These are phyloP conservation scores for Strix uralensis DNA, from an alignment of 2,113 vertebrate species.

Conservation along the genomic window DNA sequence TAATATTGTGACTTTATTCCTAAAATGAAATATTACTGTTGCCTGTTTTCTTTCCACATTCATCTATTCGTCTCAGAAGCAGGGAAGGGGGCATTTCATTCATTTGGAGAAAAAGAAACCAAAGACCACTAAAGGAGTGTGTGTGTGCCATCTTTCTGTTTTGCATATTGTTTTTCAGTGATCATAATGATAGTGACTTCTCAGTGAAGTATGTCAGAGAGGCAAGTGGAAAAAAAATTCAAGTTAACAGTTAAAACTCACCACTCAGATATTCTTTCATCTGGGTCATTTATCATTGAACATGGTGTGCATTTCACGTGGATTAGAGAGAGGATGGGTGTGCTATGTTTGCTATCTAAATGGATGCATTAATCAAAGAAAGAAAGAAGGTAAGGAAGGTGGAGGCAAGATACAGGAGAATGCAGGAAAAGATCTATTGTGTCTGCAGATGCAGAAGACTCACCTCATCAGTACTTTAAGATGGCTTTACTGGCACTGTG, in stretches of 20 bases:
- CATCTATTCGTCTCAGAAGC: not conserved
- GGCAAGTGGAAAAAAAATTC: not conserved
- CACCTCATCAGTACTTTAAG: not conserved
- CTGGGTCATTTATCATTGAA: not conserved
- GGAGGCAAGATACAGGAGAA: not conserved
- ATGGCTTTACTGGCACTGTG: not conserved
- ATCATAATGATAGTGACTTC: not conserved
- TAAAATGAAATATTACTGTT: not conserved
- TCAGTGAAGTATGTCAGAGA: not conserved
- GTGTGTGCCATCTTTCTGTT: accelerated
- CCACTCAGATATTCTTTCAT: not conserved
- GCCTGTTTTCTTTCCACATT: not conserved
- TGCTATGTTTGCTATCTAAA: not conserved
- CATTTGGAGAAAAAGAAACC: not conserved
- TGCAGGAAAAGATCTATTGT: not conserved
- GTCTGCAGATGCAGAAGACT: not conserved
- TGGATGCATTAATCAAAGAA: not conserved
- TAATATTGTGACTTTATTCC: not conserved
- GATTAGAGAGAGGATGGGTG: not conserved
- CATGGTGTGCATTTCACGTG: not conserved
- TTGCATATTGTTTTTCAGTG: not conserved
- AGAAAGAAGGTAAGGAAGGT: accelerated
- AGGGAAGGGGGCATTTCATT: not conserved
- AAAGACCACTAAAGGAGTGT: not conserved
- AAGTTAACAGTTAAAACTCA: not conserved